Evolutionary conservation across 1,140 invertebrate species (phyloP).

Genomic region (Drosophila persimilis): DNA sequence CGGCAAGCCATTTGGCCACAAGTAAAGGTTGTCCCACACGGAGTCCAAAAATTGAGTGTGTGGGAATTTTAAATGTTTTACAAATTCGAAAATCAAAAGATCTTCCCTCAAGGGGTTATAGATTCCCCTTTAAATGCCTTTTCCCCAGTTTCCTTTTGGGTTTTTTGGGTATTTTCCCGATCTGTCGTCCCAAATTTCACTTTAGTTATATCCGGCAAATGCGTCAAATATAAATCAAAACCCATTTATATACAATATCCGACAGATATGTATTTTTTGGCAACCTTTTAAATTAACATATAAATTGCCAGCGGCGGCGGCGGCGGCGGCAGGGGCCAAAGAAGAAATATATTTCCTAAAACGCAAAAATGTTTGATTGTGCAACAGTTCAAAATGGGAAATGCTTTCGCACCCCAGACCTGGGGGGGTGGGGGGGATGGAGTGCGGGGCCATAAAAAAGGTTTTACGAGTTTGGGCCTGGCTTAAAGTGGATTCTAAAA

Average conservation of each 20-base stretch:
- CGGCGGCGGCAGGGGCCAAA: neutral
- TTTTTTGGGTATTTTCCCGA: neutral
- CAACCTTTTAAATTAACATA: slow-evolving; percentile 58
- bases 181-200: slow-evolving; percentile 1
- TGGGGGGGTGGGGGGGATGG: neutral
- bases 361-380: slow-evolving; percentile 3
- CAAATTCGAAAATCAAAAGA: neutral
- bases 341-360: slow-evolving; percentile 34
- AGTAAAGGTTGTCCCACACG: slow-evolving; percentile 7
- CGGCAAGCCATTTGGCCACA: neutral
- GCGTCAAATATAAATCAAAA: slow-evolving; percentile 33
- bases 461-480: slow-evolving; percentile 35
- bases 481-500: slow-evolving; percentile 57
- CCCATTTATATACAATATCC: slow-evolving; percentile 35
- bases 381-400: slow-evolving; percentile 51
- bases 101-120: neutral
- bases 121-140: too few relatives aligned
- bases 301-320: slow-evolving; percentile 34
- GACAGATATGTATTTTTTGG: slow-evolving; percentile 43
- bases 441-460: slow-evolving; percentile 29
- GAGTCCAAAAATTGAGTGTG: neutral
- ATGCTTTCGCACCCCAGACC: slow-evolving; percentile 45
- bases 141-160: too few relatives aligned
- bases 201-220: slow-evolving; percentile 8
- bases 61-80: slow-evolving; percentile 10